Percentiles rank a stretch among this genome's conserved stretches.
Conservation (phyloP, 2,888 invertebrate genomes). For the Dinocampus coccinellae region DNA sequence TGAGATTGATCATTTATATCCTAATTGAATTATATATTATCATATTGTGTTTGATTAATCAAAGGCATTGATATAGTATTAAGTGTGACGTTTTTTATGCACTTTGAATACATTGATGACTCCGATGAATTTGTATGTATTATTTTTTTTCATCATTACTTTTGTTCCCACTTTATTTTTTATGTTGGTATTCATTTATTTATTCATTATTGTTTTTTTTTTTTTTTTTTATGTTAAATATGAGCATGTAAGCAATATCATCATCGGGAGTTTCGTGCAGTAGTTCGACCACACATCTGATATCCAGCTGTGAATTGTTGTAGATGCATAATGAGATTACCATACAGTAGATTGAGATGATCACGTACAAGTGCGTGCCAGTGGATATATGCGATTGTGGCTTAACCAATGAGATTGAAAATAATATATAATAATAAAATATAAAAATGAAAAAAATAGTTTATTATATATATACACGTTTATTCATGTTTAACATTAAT, state of each 20-base stretch:
- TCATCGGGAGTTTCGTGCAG: slow-evolving; percentile 28
- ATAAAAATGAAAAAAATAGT: neutral
- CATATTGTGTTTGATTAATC: neutral
- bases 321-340: slow-evolving; percentile 59
- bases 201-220: neutral
- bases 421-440: slow-evolving; percentile 29
- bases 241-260: neutral
- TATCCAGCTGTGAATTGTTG: slow-evolving; percentile 56
- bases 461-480: neutral
- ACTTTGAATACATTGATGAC: neutral
- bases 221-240: neutral
- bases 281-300: slow-evolving; percentile 35
- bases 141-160: too few relatives aligned
- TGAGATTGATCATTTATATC: neutral
- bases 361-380: too few relatives aligned
- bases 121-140: neutral
- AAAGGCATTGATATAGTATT: too few relatives aligned
- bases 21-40: neutral
- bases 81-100: neutral
- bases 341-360: neutral
- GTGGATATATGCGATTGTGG: neutral
- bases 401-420: neutral
- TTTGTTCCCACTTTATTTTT: neutral
- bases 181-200: neutral
- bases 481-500: neutral